Conservation (phyloP, 2,113 vertebrate genomes). For the Aegotheles bennettii region DNA sequence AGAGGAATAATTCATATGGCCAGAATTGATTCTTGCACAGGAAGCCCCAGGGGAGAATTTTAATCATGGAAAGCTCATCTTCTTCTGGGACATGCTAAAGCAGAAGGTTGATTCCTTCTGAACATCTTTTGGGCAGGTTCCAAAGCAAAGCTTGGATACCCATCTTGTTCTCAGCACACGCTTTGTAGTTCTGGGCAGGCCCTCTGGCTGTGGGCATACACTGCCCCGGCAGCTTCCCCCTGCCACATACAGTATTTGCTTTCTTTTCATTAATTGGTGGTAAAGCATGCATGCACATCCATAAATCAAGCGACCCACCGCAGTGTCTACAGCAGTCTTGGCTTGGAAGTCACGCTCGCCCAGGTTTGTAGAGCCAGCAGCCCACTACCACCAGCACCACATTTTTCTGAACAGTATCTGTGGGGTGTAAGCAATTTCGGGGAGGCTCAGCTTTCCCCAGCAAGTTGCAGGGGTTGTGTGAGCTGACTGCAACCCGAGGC, state of each 20-base stretch:
- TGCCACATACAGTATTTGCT: background rate
- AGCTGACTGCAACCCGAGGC: fast-evolving
- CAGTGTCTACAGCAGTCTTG: background rate
- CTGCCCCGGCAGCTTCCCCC: background rate
- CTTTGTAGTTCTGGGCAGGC: background rate
- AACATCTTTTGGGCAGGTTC: background rate
- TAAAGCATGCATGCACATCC: conserved; percentile 6
- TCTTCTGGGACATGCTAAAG: background rate
- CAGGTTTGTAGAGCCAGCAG: background rate
- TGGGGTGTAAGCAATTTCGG: background rate
- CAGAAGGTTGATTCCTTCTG: fast-evolving
- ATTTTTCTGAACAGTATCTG: fast-evolving
- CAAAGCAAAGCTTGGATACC: background rate
- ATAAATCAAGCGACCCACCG: background rate
- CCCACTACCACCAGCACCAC: background rate
- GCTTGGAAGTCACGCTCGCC: background rate
- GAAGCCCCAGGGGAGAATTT: background rate
- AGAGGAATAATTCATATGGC: conserved; percentile 12
- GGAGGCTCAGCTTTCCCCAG: background rate
- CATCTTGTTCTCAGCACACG: background rate
- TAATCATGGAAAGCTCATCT: background rate
- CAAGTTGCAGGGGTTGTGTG: background rate
- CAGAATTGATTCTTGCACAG: background rate
- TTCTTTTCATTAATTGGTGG: conserved; percentile 26
- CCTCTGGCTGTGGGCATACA: background rate